These are phyloP conservation scores for Leptopilina drosophilae DNA, from an alignment of 2,888 invertebrate species.

Conservation along the genomic window DNA sequence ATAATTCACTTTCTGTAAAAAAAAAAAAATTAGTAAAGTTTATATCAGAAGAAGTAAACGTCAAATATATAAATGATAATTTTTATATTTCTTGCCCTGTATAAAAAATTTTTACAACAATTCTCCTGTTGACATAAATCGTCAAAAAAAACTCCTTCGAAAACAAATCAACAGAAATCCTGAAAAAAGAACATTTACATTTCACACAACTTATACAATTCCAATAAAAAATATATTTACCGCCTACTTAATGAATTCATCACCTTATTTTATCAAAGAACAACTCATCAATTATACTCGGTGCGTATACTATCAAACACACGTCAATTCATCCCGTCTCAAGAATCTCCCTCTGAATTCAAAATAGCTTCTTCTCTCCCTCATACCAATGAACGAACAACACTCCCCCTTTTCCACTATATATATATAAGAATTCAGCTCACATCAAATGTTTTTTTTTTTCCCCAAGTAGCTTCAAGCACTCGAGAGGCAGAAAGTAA, in stretches of 20 bases:
- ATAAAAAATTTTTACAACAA: too few relatives aligned
- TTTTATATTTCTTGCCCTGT: too few relatives aligned
- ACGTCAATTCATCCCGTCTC: conserved; percentile 48
- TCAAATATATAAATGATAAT: too few relatives aligned
- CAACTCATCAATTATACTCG: conserved; percentile 51
- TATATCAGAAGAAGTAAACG: too few relatives aligned
- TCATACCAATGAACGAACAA: conserved; percentile 1
- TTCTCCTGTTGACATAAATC: too few relatives aligned
- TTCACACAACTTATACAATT: neutral
- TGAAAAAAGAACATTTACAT: too few relatives aligned
- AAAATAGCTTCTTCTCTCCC: neutral
- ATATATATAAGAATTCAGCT: conserved; percentile 3
- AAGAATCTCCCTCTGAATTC: conserved; percentile 18
- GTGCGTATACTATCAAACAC: conserved; percentile 47
- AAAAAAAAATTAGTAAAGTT: too few relatives aligned
- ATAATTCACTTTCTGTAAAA: too few relatives aligned
- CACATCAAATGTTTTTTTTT: conserved; percentile 23
- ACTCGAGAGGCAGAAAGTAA: conserved; percentile 53
- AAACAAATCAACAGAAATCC: too few relatives aligned
- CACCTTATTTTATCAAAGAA: conserved; percentile 47
- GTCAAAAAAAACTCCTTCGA: too few relatives aligned
- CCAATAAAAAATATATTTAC: neutral
- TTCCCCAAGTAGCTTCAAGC: conserved; percentile 3
- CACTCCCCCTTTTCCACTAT: neutral
- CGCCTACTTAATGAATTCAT: conserved; percentile 1